Evolutionary conservation across 2,888 invertebrate species (phyloP), one percentile per base, ranked within the genome.

Genomic region (Diplolepis rosae): DNA sequence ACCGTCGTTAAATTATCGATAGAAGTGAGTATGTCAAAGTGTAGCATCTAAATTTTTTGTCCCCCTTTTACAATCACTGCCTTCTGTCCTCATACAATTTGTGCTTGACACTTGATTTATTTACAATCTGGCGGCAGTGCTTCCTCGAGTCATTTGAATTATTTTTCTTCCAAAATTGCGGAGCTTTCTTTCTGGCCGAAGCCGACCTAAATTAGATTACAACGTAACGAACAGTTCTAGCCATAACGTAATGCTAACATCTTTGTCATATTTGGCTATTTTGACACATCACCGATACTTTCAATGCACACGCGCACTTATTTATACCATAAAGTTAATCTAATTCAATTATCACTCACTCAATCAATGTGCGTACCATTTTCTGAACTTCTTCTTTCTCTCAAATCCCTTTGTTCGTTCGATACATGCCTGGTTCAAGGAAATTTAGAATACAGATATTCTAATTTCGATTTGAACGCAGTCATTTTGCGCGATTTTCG

Each of bases 221-320:
- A 82, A 81, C 79, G 80, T 81, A 79, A 84, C 78, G 75, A 74
- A 80, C 80, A 81, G 78, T 79, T 77, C 77, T 80, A 80, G 22
- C 73, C 75, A 81, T 77, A 80, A 80, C 77, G 70, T 80, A 78
- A 71, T 75, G 74, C 78, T 84, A 81, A 83, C 77, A 82, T 82
- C 80, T 84, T 82, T 82, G 80, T 86, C 83, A 84, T 82, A 84
- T 88, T 88, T 87, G 85, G 85, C 86, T 85, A 84, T 84, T 83
- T 83, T 75, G 77, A 78, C 72, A 65, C 28, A 65, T 67, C 69
- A 73, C 72, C 68, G 65, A 76, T 71, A 70, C 71, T 54, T 71
- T 74, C 32, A 35, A 75, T 66, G 65, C 68, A 39, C 45, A 66
- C 66, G 70, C 74, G 72, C 68, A 76, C 52, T 54, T 73, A 75